Evolutionary conservation across 1,140 invertebrate species (phyloP).

Genomic region (Catajapyx aquilonaris): DNA sequence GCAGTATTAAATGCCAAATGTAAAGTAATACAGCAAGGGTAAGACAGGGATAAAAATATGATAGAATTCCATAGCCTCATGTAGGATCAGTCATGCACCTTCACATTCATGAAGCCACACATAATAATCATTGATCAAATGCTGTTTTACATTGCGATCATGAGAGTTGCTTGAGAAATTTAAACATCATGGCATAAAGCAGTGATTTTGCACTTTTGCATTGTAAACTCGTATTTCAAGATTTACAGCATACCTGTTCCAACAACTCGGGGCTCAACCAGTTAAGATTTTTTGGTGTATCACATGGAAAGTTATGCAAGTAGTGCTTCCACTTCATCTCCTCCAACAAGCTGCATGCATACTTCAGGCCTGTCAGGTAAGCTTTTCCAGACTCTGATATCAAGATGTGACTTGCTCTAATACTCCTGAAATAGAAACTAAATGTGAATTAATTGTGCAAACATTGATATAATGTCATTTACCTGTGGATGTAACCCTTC

Average conservation of each 20-base stretch:
- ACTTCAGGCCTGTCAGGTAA: conserved; percentile 50
- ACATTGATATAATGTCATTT: conserved; percentile 8
- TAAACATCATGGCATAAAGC: too few relatives aligned
- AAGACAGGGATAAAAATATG: too few relatives aligned
- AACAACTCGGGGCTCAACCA: conserved; percentile 82
- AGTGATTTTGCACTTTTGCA: too few relatives aligned
- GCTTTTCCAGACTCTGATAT: conserved; percentile 43
- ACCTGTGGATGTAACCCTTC: conserved; percentile 69
- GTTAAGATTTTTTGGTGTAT: conserved; percentile 46
- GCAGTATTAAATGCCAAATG: too few relatives aligned
- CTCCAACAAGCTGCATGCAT: conserved; percentile 44
- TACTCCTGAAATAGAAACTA: conserved; percentile 32
- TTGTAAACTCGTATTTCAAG: too few relatives aligned
- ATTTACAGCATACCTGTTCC: conserved; percentile 54
- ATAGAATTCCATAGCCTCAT: too few relatives aligned
- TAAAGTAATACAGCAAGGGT: too few relatives aligned
- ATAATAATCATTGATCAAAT: too few relatives aligned
- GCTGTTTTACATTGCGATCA: too few relatives aligned
- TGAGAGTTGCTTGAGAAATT: too few relatives aligned
- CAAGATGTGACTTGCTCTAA: conserved; percentile 65
- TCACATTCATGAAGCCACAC: too few relatives aligned
- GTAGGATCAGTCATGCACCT: too few relatives aligned
- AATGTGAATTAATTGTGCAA: conserved; percentile 7
- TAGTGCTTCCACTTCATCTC: conserved; percentile 41
- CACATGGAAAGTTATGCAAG: conserved; percentile 50